Evolutionary conservation across 1,140 invertebrate species (phyloP).

Genomic region (Chlorops oryzae): DNA sequence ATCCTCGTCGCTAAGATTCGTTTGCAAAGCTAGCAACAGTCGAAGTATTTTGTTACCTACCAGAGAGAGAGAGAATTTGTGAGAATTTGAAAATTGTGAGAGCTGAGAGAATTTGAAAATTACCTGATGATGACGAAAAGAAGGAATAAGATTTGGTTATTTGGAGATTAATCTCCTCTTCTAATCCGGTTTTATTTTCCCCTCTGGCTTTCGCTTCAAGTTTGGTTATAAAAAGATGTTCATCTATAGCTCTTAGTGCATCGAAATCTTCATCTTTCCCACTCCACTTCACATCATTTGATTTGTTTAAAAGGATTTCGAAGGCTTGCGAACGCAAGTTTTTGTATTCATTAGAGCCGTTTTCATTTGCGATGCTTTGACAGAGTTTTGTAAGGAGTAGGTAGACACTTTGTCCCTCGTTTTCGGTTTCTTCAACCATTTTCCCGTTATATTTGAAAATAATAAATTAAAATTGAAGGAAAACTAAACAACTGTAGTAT

Average conservation of each 20-base stretch:
- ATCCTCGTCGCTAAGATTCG: conserved; percentile 5
- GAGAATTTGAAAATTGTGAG: conserved; percentile 10
- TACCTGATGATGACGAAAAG: neutral
- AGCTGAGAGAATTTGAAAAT: conserved; percentile 6
- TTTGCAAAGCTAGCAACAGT: conserved; percentile 9
- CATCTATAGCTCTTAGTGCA: conserved; percentile 10
- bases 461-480: too few relatives aligned
- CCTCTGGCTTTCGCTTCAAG: conserved; percentile 10
- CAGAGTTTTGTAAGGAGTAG: too few relatives aligned
- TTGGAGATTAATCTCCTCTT: too few relatives aligned
- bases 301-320: conserved; percentile 19
- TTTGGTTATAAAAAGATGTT: conserved; percentile 13
- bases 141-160: too few relatives aligned
- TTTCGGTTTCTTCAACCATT: too few relatives aligned
- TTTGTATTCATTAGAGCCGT: neutral
- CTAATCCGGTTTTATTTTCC: too few relatives aligned
- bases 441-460: too few relatives aligned
- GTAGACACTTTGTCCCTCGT: too few relatives aligned
- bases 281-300: neutral
- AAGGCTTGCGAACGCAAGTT: conserved; percentile 13
- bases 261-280: conserved; percentile 9
- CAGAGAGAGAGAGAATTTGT: conserved; percentile 9
- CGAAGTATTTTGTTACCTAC: conserved; percentile 9
- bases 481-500: too few relatives aligned
- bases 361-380: conserved; percentile 7